Evolutionary conservation across 2,797 vertebrate species (phyloP).

Genomic region (Pangasius djambal): DNA sequence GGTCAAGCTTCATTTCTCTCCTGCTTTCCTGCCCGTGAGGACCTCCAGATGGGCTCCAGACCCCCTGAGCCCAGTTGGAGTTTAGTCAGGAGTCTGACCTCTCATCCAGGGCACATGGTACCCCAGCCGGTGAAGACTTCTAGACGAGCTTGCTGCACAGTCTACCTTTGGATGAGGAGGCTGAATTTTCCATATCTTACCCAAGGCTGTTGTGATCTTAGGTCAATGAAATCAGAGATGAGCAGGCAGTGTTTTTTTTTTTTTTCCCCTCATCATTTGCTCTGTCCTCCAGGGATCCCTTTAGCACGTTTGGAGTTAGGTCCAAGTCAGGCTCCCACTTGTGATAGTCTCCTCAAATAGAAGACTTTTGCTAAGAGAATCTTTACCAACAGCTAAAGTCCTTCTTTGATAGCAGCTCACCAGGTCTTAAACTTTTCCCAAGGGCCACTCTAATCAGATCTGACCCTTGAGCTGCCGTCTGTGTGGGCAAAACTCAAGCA

Average conservation of each 20-base stretch:
- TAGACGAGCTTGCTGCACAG: slow-evolving; percentile 31
- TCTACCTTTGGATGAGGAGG: slow-evolving; percentile 14
- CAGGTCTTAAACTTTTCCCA: slow-evolving; percentile 42
- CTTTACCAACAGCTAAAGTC: slow-evolving; percentile 32
- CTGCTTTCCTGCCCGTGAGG: slow-evolving; percentile 58
- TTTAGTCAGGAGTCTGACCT: slow-evolving; percentile 54
- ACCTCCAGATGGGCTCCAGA: slow-evolving; percentile 58
- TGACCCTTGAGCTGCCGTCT: slow-evolving; percentile 44
- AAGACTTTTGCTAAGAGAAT: slow-evolving; percentile 25
- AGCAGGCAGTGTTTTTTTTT: slow-evolving; percentile 10
- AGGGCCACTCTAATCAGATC: slow-evolving; percentile 44
- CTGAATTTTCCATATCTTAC: slow-evolving; percentile 48
- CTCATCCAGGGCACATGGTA: slow-evolving; percentile 44
- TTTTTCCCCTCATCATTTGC: slow-evolving; percentile 5
- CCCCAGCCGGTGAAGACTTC: slow-evolving; percentile 40
- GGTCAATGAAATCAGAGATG: slow-evolving; percentile 15
- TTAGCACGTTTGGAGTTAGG: slow-evolving; percentile 25
- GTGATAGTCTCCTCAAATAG: slow-evolving; percentile 20
- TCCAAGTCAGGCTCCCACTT: slow-evolving; percentile 13
- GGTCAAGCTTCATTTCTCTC: slow-evolving; percentile 70
- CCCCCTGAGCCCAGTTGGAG: slow-evolving; percentile 51
- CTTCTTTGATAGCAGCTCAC: slow-evolving; percentile 39
- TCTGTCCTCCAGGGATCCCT: slow-evolving; percentile 24
- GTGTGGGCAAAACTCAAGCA: slow-evolving; percentile 45
- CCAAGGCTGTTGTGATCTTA: slow-evolving; percentile 43